These are phyloP conservation scores for Anabacerthia variegaticeps DNA, from an alignment of 2,797 vertebrate species.

Conservation along the genomic window DNA sequence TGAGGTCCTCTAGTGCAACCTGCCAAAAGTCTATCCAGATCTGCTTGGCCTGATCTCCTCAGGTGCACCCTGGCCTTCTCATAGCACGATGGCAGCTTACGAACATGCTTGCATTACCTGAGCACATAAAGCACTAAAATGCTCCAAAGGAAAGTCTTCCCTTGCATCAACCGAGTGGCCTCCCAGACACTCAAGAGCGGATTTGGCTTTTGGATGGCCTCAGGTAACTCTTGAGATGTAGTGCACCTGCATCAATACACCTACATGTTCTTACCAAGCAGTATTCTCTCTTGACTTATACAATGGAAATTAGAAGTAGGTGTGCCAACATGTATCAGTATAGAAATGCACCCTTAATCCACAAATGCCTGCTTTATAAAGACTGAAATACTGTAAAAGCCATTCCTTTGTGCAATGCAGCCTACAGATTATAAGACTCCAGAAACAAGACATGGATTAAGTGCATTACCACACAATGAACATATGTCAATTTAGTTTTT, in stretches of 20 bases:
- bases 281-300: conserved; percentile 1
- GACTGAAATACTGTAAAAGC: conserved; percentile 31
- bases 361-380: conserved; percentile 45
- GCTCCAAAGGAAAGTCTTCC: not conserved
- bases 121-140: not conserved
- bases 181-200: not conserved
- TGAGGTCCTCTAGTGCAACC: not conserved
- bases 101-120: not conserved
- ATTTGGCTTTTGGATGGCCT: not conserved
- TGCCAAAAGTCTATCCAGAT: not conserved
- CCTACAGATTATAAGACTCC: not conserved
- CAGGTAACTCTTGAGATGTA: conserved; percentile 6
- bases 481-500: conserved; percentile 38
- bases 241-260: conserved; percentile 28
- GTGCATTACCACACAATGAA: conserved; percentile 37
- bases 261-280: conserved; percentile 3
- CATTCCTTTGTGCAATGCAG: conserved; percentile 25
- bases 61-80: not conserved
- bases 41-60: not conserved
- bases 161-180: not conserved
- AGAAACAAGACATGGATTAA: conserved; percentile 49
- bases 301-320: conserved; percentile 33
- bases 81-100: not conserved
- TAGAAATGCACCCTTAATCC: conserved; percentile 54
- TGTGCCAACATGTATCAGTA: conserved; percentile 12